Conservation (phyloP, 2,888 invertebrate species). For the Lochmaea crataegi region DNA sequence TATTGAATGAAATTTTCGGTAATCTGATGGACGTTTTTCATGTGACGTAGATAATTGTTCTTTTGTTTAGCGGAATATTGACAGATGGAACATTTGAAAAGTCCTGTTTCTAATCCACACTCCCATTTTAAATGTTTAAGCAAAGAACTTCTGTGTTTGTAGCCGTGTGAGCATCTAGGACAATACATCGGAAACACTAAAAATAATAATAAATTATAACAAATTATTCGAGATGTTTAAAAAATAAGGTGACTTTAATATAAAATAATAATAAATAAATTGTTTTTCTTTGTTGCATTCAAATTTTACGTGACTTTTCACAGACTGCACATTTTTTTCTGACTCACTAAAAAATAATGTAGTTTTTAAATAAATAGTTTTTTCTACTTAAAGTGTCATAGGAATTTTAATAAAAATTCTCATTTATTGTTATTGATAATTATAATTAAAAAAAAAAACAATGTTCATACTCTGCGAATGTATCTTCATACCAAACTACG, state of each 20-base stretch:
- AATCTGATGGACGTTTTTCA: conserved; percentile 39
- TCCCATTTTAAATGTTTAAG: conserved; percentile 50
- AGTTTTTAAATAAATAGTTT: no score
- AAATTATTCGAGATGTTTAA: not conserved
- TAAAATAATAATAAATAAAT: no score
- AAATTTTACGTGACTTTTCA: no score
- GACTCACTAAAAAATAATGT: no score
- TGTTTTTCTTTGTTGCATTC: no score
- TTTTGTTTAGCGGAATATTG: conserved; percentile 48
- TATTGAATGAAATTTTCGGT: not conserved
- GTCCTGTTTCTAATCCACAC: conserved; percentile 46
- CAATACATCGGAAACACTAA: conserved; percentile 43
- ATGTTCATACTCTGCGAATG: no score
- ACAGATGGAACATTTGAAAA: conserved; percentile 48
- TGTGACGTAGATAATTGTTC: conserved; percentile 44
- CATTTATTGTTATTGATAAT: no score
- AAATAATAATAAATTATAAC: conserved; percentile 20
- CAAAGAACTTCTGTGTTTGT: conserved; percentile 54
- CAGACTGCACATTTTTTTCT: no score
- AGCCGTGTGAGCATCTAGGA: conserved; percentile 50
- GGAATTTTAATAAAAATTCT: no score
- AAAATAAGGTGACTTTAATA: no score
- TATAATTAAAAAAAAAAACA: no score
- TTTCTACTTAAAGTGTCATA: no score
- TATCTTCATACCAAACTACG: not conserved